phyloP scores from a whole-genome alignment of 2,113 vertebrate genomes.

The Saccopteryx bilineata region DNA sequence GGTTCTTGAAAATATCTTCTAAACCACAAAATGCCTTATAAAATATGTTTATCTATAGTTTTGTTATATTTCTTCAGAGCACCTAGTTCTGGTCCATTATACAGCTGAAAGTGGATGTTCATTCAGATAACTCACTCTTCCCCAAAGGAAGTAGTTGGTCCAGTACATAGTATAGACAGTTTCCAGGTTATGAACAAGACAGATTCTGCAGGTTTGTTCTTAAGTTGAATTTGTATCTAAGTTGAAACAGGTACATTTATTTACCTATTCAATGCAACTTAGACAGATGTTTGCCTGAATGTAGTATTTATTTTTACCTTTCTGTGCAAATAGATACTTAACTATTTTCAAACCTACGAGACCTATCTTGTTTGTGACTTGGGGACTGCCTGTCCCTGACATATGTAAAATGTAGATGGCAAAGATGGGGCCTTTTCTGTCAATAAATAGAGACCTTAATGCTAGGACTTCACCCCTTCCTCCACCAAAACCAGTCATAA shows the following conservation, averaged over 20 bases:
- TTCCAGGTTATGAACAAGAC: too few species aligned
- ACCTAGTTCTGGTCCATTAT: neutral
- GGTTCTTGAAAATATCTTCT: neutral
- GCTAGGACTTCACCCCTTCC: neutral
- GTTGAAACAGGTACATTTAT: too few species aligned
- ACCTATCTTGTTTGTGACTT: too few species aligned
- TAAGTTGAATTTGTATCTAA: too few species aligned
- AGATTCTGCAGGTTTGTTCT: too few species aligned
- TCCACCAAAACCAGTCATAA: neutral
- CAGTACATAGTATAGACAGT: neutral
- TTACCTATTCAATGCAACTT: too few species aligned
- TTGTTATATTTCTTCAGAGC: neutral
- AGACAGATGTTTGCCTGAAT: too few species aligned
- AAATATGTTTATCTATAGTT: neutral
- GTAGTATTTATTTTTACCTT: too few species aligned
- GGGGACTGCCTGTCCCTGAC: neutral
- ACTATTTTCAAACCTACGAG: too few species aligned
- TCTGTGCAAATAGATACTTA: too few species aligned
- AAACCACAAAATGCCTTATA: neutral
- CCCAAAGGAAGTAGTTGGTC: neutral
- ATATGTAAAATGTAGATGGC: neutral
- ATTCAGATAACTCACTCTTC: neutral
- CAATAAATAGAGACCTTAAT: neutral
- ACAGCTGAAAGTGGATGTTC: neutral
- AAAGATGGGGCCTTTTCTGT: constrained; percentile 6